A percentile compares a stretch with the other conserved stretches of the same genome.
Conservation (phyloP, 30 jellyfish, hydroid and myxozoan species). For the Pelagia noctiluca region DNA sequence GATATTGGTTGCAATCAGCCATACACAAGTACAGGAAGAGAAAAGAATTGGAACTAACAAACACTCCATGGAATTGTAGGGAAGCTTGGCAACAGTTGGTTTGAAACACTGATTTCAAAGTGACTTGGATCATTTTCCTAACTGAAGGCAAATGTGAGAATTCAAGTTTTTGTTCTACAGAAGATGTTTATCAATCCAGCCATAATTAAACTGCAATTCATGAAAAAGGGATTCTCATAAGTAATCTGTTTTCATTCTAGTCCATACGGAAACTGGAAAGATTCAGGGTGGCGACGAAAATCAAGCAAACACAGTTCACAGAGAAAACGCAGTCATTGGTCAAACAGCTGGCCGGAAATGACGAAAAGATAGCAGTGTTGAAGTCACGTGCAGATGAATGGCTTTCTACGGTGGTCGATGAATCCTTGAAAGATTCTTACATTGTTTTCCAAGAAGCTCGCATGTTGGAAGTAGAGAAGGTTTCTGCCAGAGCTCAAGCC, state of each 20-base stretch:
- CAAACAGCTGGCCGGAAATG: conserved; percentile 75
- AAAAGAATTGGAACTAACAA: too few relatives aligned
- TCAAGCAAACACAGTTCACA: conserved; percentile 48
- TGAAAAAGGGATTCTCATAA: not conserved
- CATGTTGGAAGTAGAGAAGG: conserved; percentile 61
- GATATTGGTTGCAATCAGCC: too few relatives aligned
- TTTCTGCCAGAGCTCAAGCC: conserved; percentile 72
- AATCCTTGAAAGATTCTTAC: conserved; percentile 50
- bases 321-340: conserved; percentile 46
- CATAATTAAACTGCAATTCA: not conserved
- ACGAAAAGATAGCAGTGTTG: conserved; percentile 52
- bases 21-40: too few relatives aligned
- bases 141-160: too few relatives aligned
- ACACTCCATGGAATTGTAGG: too few relatives aligned
- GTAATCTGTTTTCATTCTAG: conserved; percentile 16
- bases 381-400: conserved; percentile 79
- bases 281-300: conserved; percentile 46
- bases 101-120: too few relatives aligned
- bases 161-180: too few relatives aligned
- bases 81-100: too few relatives aligned
- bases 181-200: too few relatives aligned
- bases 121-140: too few relatives aligned
- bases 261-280: conserved; percentile 47
- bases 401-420: conserved; percentile 67
- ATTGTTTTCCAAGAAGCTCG: conserved; percentile 74